phyloP scores from a whole-genome alignment of 2,888 invertebrate genomes.

The Leucoma salicis region DNA sequence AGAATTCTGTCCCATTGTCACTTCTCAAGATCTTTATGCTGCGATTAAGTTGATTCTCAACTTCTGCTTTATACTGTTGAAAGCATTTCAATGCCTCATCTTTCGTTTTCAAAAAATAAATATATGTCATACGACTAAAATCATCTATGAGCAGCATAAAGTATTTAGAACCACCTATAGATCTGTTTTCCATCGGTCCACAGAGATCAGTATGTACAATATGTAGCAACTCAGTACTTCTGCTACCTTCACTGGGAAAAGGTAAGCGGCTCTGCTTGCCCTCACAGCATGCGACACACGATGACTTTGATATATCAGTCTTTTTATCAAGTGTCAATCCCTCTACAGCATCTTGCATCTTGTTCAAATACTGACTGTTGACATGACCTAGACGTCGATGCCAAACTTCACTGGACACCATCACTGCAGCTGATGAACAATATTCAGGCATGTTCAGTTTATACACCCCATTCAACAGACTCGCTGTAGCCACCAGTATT shows the following conservation, averaged over 20 bases:
- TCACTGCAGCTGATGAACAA: neutral
- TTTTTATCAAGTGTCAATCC: neutral
- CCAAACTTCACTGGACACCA: neutral
- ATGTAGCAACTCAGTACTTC: neutral
- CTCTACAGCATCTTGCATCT: constrained; percentile 13
- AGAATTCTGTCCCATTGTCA: constrained; percentile 2
- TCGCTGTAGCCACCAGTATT: neutral
- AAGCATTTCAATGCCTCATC: neutral
- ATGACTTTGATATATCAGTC: neutral
- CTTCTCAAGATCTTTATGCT: neutral
- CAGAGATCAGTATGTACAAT: constrained; percentile 6
- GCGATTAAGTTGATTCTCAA: neutral
- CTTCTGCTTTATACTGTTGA: neutral
- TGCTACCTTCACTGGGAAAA: neutral
- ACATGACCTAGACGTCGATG: constrained; percentile 1
- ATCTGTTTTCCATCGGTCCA: neutral
- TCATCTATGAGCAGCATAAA: neutral
- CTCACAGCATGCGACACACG: constrained; percentile 5
- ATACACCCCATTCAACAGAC: constrained; percentile 1
- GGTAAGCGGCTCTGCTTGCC: constrained; percentile 1
- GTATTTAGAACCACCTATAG: constrained; percentile 4
- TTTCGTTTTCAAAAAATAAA: constrained; percentile 3
- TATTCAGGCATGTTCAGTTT: neutral
- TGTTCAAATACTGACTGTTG: neutral
- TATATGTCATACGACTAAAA: neutral